Percentiles rank a stretch among this genome's conserved stretches.
phyloP scores from a whole-genome alignment of 2,888 invertebrate genomes.

The Drosophila paramelanica region DNA sequence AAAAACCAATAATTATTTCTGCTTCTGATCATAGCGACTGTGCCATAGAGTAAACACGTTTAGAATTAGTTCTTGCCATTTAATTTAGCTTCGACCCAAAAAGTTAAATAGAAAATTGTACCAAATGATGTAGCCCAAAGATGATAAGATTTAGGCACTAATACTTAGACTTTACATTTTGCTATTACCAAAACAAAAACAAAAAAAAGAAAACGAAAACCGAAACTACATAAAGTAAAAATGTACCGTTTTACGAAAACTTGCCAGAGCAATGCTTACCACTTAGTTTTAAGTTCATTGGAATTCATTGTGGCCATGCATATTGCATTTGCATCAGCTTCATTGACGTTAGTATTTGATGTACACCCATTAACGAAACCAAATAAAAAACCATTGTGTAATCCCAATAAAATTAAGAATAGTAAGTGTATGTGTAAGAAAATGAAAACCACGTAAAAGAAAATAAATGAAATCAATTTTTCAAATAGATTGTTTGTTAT shows the following conservation, averaged over 20 bases:
- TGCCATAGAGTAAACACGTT: conserved; percentile 62
- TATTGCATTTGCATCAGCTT: conserved; percentile 53
- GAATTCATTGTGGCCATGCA: conserved; percentile 65
- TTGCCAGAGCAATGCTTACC: conserved; percentile 63
- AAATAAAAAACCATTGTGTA: conserved; percentile 30
- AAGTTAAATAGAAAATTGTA: conserved; percentile 47
- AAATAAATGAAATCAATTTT: conserved; percentile 29
- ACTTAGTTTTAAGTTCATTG: conserved; percentile 21
- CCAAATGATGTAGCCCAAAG: conserved; percentile 73
- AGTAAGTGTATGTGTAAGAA: conserved; percentile 18
- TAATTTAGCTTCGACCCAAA: conserved; percentile 46
- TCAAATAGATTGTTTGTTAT: no score
- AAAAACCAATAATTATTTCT: conserved; percentile 25
- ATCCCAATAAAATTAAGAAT: conserved; percentile 1
- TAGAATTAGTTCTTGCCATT: conserved; percentile 75
- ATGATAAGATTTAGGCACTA: conserved; percentile 43
- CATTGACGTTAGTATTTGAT: conserved; percentile 12
- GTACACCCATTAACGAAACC: conserved; percentile 29
- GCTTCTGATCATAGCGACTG: conserved; percentile 28
- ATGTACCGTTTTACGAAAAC: conserved; percentile 39
- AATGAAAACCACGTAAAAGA: conserved; percentile 1
- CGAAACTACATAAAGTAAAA: conserved; percentile 19
- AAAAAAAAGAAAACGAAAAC: not conserved
- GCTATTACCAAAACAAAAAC: conserved; percentile 52
- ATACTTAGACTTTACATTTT: conserved; percentile 45